Percentiles rank a stretch among this genome's conserved stretches.
These are phyloP conservation scores for Brachymystax lenok DNA, from an alignment of 2,797 vertebrate species.

Conservation along the genomic window DNA sequence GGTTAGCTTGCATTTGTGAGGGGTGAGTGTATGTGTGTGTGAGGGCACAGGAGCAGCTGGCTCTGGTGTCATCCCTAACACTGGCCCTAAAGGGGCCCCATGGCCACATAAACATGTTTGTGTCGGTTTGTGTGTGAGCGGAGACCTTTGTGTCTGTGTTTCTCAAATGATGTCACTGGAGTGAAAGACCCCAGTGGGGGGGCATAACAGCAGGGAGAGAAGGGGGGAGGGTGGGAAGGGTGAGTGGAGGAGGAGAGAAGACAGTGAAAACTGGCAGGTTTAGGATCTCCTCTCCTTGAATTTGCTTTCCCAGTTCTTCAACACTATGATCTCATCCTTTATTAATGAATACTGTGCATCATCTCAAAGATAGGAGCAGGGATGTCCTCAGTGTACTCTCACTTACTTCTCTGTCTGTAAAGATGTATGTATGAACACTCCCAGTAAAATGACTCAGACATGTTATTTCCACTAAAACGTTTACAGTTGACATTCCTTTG, in stretches of 20 bases:
- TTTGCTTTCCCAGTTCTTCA: background rate
- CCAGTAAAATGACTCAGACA: slow-evolving; percentile 14
- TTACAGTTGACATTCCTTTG: background rate
- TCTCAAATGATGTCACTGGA: slow-evolving; percentile 51
- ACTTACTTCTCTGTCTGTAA: slow-evolving; percentile 43
- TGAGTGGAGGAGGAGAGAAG: background rate
- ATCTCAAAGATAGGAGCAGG: slow-evolving; percentile 52
- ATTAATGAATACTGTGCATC: slow-evolving; percentile 60
- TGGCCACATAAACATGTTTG: slow-evolving; percentile 24
- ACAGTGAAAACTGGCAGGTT: background rate
- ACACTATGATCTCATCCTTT: slow-evolving; percentile 58
- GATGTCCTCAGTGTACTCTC: slow-evolving; percentile 53
- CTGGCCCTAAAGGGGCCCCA: slow-evolving; percentile 25
- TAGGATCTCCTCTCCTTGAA: background rate
- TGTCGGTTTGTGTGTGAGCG: slow-evolving; percentile 38
- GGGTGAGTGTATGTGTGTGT: background rate
- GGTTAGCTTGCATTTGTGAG: slow-evolving; percentile 11
- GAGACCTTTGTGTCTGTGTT: slow-evolving; percentile 62
- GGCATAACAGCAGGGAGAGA: slow-evolving; percentile 15
- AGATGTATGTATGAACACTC: slow-evolving; percentile 30
- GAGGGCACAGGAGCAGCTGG: slow-evolving; percentile 43
- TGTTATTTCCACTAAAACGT: background rate
- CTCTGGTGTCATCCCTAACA: slow-evolving; percentile 35
- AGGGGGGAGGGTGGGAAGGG: background rate
- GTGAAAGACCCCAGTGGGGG: slow-evolving; percentile 63